A percentile compares a stretch with the other conserved stretches of the same genome.
phyloP scores from a whole-genome alignment of 2,797 vertebrate genomes.

The Tapirus indicus region DNA sequence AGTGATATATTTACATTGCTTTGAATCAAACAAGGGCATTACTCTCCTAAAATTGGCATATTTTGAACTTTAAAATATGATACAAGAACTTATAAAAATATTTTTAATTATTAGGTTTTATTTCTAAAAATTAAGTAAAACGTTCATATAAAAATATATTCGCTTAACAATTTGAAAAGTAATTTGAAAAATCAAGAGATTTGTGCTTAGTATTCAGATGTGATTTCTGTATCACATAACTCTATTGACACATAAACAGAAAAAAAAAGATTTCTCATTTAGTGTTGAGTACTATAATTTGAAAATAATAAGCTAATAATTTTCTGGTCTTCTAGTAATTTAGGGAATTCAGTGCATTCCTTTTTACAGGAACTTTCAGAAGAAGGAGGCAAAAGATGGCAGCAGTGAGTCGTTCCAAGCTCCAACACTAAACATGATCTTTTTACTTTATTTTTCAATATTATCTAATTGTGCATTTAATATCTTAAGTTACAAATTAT shows the following conservation, averaged over 20 bases:
- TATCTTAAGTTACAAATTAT: slow-evolving; percentile 40
- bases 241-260: neutral
- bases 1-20: neutral
- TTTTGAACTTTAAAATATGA: neutral
- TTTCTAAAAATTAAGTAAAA: slow-evolving; percentile 21
- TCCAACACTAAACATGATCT: neutral
- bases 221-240: neutral
- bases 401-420: slow-evolving; percentile 86
- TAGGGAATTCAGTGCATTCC: neutral
- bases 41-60: neutral
- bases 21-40: neutral
- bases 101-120: neutral
- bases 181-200: slow-evolving; percentile 20
- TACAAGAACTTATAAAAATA: neutral
- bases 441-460: slow-evolving; percentile 9
- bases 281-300: neutral
- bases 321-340: neutral
- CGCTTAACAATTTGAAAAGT: neutral
- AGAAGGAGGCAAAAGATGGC: slow-evolving; percentile 88
- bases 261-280: neutral
- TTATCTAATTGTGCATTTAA: slow-evolving; percentile 51
- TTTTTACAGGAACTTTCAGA: neutral
- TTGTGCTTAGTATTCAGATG: neutral
- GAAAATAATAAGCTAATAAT: neutral
- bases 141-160: neutral